These are phyloP conservation scores for Andinoacara biseriatus DNA, from an alignment of 2,113 vertebrate genomes.

Conservation along the genomic window DNA sequence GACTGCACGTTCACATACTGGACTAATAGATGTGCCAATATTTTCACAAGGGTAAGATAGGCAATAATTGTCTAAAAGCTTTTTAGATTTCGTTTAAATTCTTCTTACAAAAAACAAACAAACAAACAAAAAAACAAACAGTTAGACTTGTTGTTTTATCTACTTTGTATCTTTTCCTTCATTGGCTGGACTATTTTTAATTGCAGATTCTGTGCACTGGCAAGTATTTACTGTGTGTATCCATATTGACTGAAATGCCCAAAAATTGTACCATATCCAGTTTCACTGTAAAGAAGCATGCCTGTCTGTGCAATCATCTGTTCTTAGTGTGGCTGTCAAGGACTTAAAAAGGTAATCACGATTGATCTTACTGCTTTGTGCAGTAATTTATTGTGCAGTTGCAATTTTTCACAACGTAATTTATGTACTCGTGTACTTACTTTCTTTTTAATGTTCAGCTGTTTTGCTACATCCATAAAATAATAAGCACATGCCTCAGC, in stretches of 20 bases:
- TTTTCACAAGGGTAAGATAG: too few relatives aligned
- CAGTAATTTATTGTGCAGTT: not conserved
- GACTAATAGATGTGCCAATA: too few relatives aligned
- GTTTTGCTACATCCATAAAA: not conserved
- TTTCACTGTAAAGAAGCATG: not conserved
- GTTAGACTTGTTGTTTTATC: too few relatives aligned
- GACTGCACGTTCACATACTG: too few relatives aligned
- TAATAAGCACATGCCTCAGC: not conserved
- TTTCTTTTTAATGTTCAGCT: slow-evolving; percentile 1
- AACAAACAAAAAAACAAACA: too few relatives aligned
- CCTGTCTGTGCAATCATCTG: not conserved
- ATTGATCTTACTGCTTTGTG: not conserved
- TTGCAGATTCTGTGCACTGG: too few relatives aligned
- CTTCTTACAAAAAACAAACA: too few relatives aligned
- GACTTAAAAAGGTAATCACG: not conserved
- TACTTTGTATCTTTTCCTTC: too few relatives aligned
- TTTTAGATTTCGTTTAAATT: too few relatives aligned
- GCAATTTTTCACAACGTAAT: not conserved
- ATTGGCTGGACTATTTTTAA: too few relatives aligned
- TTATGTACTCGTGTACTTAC: not conserved
- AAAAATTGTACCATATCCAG: not conserved
- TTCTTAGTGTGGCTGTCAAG: not conserved
- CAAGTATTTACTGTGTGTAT: not conserved
- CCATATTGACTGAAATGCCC: not conserved
- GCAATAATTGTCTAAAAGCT: too few relatives aligned